phyloP scores from a whole-genome alignment of 2,888 invertebrate species.

The Mimas tiliae region DNA sequence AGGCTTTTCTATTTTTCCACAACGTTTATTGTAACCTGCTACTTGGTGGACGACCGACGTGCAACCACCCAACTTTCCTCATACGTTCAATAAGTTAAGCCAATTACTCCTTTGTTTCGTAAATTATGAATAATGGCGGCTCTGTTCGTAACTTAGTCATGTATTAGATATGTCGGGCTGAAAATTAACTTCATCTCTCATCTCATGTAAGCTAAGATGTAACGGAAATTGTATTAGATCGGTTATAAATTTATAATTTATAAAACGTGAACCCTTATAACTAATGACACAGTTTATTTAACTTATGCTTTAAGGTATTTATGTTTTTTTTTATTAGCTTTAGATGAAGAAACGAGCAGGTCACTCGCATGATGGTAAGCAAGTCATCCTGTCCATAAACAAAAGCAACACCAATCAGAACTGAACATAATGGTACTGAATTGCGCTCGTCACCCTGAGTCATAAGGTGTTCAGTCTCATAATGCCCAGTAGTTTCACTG shows the following conservation, averaged over 20 bases:
- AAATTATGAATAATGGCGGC: conserved; percentile 27
- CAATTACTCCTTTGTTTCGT: conserved; percentile 26
- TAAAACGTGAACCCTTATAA: background rate
- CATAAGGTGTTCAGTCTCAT: no score
- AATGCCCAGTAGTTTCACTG: no score
- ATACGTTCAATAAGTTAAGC: conserved; percentile 27
- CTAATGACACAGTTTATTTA: background rate
- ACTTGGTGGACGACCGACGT: conserved; percentile 5
- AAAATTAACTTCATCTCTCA: conserved; percentile 16
- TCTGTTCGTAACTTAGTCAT: conserved; percentile 13
- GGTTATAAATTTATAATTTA: background rate
- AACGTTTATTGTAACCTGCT: background rate
- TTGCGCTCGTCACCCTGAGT: no score
- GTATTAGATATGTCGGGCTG: background rate
- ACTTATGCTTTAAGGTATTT: no score
- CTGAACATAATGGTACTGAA: no score
- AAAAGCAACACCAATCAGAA: no score
- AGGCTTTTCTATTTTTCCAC: background rate
- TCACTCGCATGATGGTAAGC: no score
- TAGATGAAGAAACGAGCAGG: no score
- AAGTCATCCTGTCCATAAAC: no score
- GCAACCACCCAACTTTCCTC: conserved; percentile 25
- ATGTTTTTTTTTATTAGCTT: no score
- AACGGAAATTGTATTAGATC: background rate
- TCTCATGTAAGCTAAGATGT: background rate